Percentiles rank a stretch among this genome's conserved stretches.
Evolutionary conservation across 2,888 invertebrate species (phyloP).

Genomic region (Microctonus brassicae): DNA sequence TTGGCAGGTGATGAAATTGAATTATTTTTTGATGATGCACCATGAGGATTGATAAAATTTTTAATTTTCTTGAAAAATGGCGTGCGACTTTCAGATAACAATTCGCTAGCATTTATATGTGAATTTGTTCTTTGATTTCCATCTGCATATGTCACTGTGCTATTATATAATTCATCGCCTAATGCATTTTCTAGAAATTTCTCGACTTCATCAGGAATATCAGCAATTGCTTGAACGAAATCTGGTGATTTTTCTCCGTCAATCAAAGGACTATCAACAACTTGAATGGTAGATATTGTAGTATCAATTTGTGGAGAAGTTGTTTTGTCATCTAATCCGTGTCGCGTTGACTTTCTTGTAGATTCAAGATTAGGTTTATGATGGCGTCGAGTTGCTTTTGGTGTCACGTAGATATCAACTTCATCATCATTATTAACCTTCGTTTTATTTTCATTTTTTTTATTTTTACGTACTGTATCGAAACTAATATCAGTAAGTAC

Average conservation of each 20-base stretch:
- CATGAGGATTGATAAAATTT: not conserved
- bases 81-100: constrained; percentile 46
- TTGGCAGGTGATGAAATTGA: constrained; percentile 5
- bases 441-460: not conserved
- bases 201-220: constrained; percentile 46
- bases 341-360: constrained; percentile 47
- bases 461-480: not conserved
- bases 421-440: not conserved
- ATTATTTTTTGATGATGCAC: not conserved
- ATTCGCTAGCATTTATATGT: constrained; percentile 43
- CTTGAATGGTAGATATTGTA: constrained; percentile 44
- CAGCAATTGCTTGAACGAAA: not conserved
- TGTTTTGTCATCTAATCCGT: constrained; percentile 36
- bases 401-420: constrained; percentile 35
- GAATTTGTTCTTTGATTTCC: constrained; percentile 39
- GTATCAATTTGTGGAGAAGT: constrained; percentile 36
- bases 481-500: constrained; percentile 25
- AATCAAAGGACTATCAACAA: constrained; percentile 30
- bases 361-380: constrained; percentile 52
- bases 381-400: constrained; percentile 27
- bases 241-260: not conserved
- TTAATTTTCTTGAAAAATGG: constrained; percentile 36
- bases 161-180: constrained; percentile 51
- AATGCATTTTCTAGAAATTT: constrained; percentile 52
- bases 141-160: constrained; percentile 41